Conservation (phyloP, 1,140 invertebrate species). For the Medauroidea extradentata region DNA sequence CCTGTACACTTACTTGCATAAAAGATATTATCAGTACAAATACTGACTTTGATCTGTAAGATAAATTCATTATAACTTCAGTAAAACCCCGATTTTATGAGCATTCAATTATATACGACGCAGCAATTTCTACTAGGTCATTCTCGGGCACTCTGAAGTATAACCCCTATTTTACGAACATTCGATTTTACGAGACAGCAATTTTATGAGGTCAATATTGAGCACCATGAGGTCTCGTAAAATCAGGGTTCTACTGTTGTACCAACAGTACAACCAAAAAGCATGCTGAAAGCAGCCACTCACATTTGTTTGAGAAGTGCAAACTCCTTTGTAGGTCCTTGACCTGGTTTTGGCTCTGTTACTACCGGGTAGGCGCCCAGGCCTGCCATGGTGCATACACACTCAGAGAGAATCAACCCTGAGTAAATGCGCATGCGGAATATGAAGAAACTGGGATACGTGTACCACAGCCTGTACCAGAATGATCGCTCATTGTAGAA, state of each 20-base stretch:
- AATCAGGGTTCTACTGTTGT: too few species aligned
- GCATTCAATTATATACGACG: too few species aligned
- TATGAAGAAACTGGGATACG: constrained; percentile 79
- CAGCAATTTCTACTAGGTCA: too few species aligned
- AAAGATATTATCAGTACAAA: background rate
- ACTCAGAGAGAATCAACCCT: constrained; percentile 85
- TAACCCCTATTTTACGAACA: too few species aligned
- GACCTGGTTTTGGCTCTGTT: constrained; percentile 65
- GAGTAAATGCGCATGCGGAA: constrained; percentile 88
- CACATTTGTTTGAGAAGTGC: constrained; percentile 41
- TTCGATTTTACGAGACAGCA: too few species aligned
- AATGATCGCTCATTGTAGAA: constrained; percentile 61
- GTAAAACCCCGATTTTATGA: too few species aligned
- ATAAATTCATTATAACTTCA: background rate
- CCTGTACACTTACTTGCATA: background rate
- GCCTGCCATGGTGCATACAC: constrained; percentile 84
- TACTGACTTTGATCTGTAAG: too few species aligned
- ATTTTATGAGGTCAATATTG: too few species aligned
- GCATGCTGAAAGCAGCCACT: constrained; percentile 26
- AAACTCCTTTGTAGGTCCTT: constrained; percentile 61
- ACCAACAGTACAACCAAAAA: too few species aligned
- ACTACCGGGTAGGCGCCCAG: constrained; percentile 83
- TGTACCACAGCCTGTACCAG: constrained; percentile 75
- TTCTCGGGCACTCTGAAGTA: too few species aligned
- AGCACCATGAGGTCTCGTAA: too few species aligned